Percentiles rank a stretch among this genome's conserved stretches.
These are phyloP conservation scores for Anarsia innoxiella DNA, from an alignment of 2,888 invertebrate species.

Conservation along the genomic window DNA sequence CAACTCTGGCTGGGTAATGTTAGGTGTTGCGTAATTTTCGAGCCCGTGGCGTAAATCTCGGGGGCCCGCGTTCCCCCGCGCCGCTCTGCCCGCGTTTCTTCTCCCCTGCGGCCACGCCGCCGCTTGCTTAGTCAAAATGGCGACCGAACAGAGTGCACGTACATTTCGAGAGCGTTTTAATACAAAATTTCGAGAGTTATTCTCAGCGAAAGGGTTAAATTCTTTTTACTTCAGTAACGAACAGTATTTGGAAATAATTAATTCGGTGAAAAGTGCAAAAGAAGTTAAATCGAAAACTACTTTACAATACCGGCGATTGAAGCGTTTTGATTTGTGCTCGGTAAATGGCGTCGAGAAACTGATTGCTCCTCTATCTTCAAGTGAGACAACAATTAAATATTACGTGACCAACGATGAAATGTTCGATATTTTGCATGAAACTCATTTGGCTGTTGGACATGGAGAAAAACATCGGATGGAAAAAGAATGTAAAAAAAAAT, in stretches of 20 bases:
- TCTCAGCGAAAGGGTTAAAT: background rate
- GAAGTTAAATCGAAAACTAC: background rate
- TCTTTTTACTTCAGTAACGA: background rate
- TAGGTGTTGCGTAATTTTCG: constrained; percentile 1
- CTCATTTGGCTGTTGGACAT: constrained; percentile 13
- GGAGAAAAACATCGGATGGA: constrained; percentile 13
- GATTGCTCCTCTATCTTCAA: background rate
- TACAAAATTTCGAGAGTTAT: background rate
- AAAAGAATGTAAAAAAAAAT: constrained; percentile 10
- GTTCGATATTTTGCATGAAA: constrained; percentile 11
- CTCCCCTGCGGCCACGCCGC: background rate
- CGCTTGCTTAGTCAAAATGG: background rate
- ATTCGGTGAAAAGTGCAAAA: constrained; percentile 2
- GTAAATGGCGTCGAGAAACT: background rate
- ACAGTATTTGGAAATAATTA: background rate
- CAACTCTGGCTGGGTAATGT: background rate
- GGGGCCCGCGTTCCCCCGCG: background rate
- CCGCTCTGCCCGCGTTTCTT: background rate
- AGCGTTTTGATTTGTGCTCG: background rate
- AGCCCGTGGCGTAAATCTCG: constrained; percentile 1
- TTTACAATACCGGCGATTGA: background rate
- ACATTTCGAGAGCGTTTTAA: background rate
- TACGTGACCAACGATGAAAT: constrained; percentile 19
- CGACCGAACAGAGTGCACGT: background rate
- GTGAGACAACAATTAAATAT: constrained; percentile 4